Evolutionary conservation across 1,140 invertebrate species (phyloP), one percentile per base, ranked within the genome.

Genomic region (Brachionus manjavacas): DNA sequence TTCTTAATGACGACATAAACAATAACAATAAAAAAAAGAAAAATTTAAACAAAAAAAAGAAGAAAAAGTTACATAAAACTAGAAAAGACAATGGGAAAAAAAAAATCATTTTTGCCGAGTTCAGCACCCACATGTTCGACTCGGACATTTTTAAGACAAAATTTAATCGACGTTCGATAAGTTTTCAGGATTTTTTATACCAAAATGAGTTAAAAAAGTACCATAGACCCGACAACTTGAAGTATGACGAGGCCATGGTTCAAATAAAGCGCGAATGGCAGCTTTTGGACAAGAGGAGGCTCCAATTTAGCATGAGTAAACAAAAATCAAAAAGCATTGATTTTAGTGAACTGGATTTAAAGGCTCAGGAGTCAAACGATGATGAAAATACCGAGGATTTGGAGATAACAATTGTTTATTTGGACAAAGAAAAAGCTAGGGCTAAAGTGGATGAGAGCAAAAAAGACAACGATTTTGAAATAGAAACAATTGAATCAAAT

Each of bases 11-110:
- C 46, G 43, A 49, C 72, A 76, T 49, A 23, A 76, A 76, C n/a
- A 76, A 76, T 14, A 76, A 76, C 25, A 76, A 49, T 28, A 76
- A 76, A 76, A 76, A 76, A 49, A 76, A 76, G 72, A 76, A 76
- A 76, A 76, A 76, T 76, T 25, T 76, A 16, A 76, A 76, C 16
- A 76, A 49, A 9, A 76, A 76, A 49, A 76, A 76, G 49, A 76
- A 52, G 3, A 52, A 52, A 49, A 76, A 74, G 1, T 41, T 16
- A 8, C 35, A 76, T 1, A 46, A 49, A 76, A 76, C 11, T 20
- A 46, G 16, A 23, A 74, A 74, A 41, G 35, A 74, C 16, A 16
- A 7, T 11, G n/a, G 23, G 43, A 76, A 49, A 76, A 76, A 76
- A 76, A 76, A 70, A 60, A 20, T 20, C 23, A 11, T 39, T 41